Base-by-base conservation (phyloP, 2,113 vertebrate genomes). In the Hippoglossus stenolepis region DNA sequence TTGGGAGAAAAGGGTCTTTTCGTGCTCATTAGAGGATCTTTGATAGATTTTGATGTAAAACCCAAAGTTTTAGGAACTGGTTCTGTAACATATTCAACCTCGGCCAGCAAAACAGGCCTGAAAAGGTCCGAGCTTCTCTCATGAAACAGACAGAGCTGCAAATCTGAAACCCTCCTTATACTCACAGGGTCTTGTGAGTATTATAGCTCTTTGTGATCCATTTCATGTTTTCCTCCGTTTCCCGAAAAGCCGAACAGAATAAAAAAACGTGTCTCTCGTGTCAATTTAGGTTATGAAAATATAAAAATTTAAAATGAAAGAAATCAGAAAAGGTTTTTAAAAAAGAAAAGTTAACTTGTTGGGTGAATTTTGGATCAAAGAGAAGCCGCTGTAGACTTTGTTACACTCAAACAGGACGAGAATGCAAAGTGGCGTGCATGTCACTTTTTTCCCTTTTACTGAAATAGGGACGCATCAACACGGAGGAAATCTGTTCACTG, bases 401-500 rank as follows among this genome's bases (percentile, higher is more conserved):
- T 56, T 61, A 24, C 60, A 5, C 20, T 54, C 51, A 2, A n/a
- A 54, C 11, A n/a, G 4, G 20, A 51, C 17, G 1, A 0, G 14
- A 8, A 38, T 38, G 11, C 17, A 43, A 13, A 80, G 47, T 11
- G n/a, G 26, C 57, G 8, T 15, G 14, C 2, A 7, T 20, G 70
- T 70, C 11, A 15, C 59, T 31, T 60, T 26, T 31, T 69, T 43
- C 40, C 23, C 43, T 51, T 62, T 4, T 1, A 1, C 54, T 23
- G n/a, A 53, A 40, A 58, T 20, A 4, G 12, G 58, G 56, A 81
- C 61, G 54, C 20, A 31, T 15, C 3, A 3, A 47, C 13, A 12
- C 24, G 66, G 78, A 76, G 71, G 51, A 63, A 76, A 72, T 74
- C 43, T 43, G 69, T 74, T 70, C 24, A 21, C 26, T 4, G 49